Conservation (phyloP, 2,888 invertebrate genomes). For the Heteromurus nitidus region DNA sequence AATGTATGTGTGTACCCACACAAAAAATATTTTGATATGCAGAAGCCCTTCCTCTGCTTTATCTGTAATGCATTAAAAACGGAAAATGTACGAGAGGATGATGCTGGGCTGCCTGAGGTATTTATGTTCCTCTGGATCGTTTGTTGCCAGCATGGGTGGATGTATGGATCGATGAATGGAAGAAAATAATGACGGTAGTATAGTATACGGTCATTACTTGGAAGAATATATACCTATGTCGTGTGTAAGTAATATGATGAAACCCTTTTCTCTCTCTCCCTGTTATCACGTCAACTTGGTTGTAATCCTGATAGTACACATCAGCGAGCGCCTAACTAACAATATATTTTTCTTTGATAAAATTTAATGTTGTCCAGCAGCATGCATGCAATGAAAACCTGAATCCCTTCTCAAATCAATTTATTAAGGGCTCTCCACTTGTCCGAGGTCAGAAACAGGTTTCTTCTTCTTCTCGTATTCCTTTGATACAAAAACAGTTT, state of each 20-base stretch:
- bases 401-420: slow-evolving; percentile 26
- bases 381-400: not conserved
- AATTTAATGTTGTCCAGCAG: not conserved
- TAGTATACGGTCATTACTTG: too few relatives aligned
- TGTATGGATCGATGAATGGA: slow-evolving; percentile 7
- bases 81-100: not conserved
- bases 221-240: not conserved
- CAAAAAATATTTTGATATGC: not conserved
- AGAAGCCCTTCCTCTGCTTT: slow-evolving; percentile 14
- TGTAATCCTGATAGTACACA: not conserved
- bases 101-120: not conserved
- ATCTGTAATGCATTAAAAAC: not conserved
- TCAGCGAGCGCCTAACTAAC: not conserved
- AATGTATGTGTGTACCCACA: not conserved
- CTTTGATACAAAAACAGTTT: too few relatives aligned
- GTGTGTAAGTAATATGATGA: not conserved
- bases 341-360: not conserved
- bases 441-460: slow-evolving; percentile 51
- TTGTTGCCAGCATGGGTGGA: not conserved
- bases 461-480: not conserved
- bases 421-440: slow-evolving; percentile 51
- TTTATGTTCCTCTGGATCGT: not conserved
- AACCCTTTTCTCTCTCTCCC: not conserved
- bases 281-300: not conserved
- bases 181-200: too few relatives aligned